Evolutionary conservation across 2,888 invertebrate species (phyloP).

Genomic region (Aplocera efformata): DNA sequence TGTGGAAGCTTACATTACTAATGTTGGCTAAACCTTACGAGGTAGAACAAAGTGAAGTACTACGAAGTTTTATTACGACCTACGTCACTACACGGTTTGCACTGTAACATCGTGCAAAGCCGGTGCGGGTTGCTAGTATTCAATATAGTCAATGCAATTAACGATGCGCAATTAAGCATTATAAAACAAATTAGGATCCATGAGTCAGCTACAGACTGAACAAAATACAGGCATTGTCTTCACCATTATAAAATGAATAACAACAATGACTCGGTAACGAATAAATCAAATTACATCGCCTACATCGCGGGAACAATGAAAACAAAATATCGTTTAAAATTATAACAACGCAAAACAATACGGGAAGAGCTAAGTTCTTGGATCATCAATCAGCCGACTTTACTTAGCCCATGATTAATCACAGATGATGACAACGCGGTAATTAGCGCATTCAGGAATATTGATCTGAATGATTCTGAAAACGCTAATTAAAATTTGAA

Average conservation of each 20-base stretch:
- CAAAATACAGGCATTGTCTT: conserved; percentile 52
- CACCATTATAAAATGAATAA: conserved; percentile 67
- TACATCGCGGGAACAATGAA: conserved; percentile 64
- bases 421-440: conserved; percentile 73
- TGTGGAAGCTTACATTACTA: too few species aligned
- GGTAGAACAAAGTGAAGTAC: too few species aligned
- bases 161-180: conserved; percentile 10
- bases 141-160: too few species aligned
- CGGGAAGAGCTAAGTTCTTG: conserved; percentile 51
- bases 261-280: conserved; percentile 67
- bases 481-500: conserved; percentile 31
- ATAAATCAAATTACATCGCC: conserved; percentile 68
- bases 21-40: too few species aligned
- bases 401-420: conserved; percentile 76
- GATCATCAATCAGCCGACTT: conserved; percentile 70
- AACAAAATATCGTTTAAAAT: conserved; percentile 68
- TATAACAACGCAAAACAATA: conserved; percentile 71
- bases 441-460: conserved; percentile 53
- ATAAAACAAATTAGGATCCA: conserved; percentile 21
- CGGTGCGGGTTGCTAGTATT: too few species aligned
- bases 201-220: conserved; percentile 50
- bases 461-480: conserved; percentile 36
- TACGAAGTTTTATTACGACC: too few species aligned
- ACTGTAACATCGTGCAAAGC: too few species aligned
- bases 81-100: too few species aligned